Conservation (phyloP, 2,113 vertebrate genomes). For the Crocuta crocuta region DNA sequence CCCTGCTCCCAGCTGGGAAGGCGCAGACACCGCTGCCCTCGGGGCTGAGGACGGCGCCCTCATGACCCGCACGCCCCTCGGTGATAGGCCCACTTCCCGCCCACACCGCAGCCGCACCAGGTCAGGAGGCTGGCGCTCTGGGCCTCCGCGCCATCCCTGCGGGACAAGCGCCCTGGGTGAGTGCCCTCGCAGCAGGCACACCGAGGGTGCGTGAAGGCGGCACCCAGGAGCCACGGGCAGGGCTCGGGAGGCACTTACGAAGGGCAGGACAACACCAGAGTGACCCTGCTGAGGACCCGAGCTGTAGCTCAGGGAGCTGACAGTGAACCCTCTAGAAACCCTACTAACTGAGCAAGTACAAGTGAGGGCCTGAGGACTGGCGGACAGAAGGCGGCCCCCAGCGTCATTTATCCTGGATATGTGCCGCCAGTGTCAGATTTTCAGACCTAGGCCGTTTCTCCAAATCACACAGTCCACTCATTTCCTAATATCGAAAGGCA, state of each 20-base stretch:
- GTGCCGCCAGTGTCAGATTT: background rate
- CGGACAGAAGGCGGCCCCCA: rapidly evolving
- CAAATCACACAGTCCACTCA: rapidly evolving
- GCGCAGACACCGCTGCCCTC: background rate
- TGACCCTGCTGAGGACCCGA: background rate
- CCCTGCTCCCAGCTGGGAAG: background rate
- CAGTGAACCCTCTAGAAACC: conserved; percentile 22
- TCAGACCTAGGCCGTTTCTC: background rate
- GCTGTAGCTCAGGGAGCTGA: background rate
- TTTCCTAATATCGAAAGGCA: too few species aligned
- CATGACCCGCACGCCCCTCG: rapidly evolving
- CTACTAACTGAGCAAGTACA: rapidly evolving
- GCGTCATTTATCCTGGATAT: background rate
- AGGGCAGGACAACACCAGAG: conserved; percentile 18
- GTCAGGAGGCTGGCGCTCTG: rapidly evolving
- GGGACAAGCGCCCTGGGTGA: background rate
- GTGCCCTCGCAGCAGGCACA: rapidly evolving
- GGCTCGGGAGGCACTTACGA: background rate
- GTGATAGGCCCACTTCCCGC: rapidly evolving
- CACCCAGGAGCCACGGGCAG: background rate
- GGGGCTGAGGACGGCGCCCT: rapidly evolving
- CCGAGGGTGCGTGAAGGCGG: rapidly evolving
- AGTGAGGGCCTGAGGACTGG: background rate
- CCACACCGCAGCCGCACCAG: rapidly evolving
- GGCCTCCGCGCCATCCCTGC: background rate